Evolutionary conservation across 2,113 vertebrate genomes (phyloP).

Genomic region (Orycteropus afer): DNA sequence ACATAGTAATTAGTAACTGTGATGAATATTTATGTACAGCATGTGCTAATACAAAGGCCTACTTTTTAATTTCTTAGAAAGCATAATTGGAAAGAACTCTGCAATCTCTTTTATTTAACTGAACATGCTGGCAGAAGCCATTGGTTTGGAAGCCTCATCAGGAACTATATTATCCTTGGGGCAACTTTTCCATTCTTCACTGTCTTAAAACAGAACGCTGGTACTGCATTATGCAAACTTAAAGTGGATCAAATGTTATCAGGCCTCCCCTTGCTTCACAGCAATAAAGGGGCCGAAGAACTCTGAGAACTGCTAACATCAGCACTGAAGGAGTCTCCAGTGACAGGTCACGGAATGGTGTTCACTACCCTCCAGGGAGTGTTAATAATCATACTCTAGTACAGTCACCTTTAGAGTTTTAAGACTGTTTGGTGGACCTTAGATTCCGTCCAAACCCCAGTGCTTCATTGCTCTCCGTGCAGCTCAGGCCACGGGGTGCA

Average conservation of each 20-base stretch:
- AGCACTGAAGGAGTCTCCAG: neutral
- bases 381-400: neutral
- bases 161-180: neutral
- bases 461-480: neutral
- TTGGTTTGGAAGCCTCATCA: neutral
- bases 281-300: neutral
- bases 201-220: neutral
- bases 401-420: neutral
- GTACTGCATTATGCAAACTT: too few relatives aligned
- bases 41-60: neutral
- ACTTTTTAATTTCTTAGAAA: neutral
- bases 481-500: neutral
- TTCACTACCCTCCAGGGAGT: neutral
- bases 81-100: neutral
- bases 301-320: neutral
- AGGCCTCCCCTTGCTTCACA: neutral
- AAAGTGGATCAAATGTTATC: neutral
- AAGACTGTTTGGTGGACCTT: neutral
- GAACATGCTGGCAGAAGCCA: too few relatives aligned
- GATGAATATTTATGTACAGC: neutral
- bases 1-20: neutral
- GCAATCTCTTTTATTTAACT: neutral
- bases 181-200: neutral
- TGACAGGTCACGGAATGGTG: neutral
- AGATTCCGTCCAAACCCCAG: neutral